Conservation (phyloP, 2,113 vertebrate genomes). For the Gopherus flavomarginatus region DNA sequence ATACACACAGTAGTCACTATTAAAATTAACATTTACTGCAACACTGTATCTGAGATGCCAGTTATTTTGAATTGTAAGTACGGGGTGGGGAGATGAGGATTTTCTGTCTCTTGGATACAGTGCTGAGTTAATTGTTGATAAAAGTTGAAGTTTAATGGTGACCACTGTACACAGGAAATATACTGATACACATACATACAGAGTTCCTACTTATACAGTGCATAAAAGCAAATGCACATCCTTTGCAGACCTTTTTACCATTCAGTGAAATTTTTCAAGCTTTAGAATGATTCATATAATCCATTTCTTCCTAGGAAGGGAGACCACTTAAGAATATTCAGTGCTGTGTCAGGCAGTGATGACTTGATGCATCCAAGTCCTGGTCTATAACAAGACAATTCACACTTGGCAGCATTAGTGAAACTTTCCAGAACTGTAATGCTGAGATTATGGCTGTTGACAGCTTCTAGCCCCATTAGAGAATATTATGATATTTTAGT, state of each 20-base stretch:
- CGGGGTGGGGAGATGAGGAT: not conserved
- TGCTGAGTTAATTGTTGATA: not conserved
- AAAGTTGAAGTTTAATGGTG: not conserved
- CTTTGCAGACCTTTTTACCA: not conserved
- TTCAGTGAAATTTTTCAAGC: not conserved
- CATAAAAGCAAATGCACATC: not conserved
- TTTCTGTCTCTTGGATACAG: not conserved
- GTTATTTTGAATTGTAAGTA: not conserved
- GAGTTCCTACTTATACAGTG: not conserved
- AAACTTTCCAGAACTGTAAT: not conserved
- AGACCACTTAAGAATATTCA: not conserved
- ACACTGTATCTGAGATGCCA: not conserved
- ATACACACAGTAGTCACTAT: not conserved
- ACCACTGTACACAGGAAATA: not conserved
- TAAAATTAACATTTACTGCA: not conserved
- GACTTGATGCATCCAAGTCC: not conserved
- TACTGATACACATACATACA: not conserved
- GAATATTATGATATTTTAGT: not conserved
- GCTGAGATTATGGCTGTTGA: not conserved
- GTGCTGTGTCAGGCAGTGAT: not conserved
- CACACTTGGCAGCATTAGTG: not conserved
- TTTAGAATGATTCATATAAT: not conserved
- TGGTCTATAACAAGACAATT: not conserved
- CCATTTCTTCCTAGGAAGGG: slow-evolving; percentile 11
- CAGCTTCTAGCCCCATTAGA: not conserved